Percentiles rank a stretch among this genome's conserved stretches.
Evolutionary conservation across 2,113 vertebrate species (phyloP).

Genomic region (Suricata suricatta): DNA sequence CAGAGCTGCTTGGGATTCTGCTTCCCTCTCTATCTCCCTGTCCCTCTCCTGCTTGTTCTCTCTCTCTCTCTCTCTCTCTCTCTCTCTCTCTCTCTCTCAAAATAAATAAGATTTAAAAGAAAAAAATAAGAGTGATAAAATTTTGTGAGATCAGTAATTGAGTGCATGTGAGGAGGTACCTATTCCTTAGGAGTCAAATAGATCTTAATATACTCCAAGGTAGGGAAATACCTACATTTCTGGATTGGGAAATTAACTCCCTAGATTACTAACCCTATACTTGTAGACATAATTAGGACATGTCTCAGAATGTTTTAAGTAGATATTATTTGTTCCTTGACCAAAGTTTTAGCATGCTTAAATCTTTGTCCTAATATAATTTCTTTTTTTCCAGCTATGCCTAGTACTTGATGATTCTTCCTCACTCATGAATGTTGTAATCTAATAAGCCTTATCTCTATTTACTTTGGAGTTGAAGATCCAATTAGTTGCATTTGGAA

Average conservation of each 20-base stretch:
- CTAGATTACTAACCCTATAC: background rate
- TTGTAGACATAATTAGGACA: constrained; percentile 8
- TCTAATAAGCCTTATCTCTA: constrained; percentile 65
- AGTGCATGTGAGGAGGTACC: background rate
- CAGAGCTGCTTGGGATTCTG: too few relatives aligned
- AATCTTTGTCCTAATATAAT: background rate
- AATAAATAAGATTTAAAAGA: too few relatives aligned
- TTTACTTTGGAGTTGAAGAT: constrained; percentile 64
- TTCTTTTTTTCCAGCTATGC: background rate
- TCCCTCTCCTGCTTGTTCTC: too few relatives aligned
- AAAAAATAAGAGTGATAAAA: background rate
- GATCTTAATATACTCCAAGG: background rate
- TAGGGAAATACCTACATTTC: background rate
- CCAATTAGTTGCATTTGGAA: constrained; percentile 57
- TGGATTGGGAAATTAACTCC: background rate
- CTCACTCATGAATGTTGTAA: background rate
- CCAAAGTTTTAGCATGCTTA: constrained; percentile 3
- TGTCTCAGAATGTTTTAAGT: background rate
- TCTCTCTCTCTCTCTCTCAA: too few relatives aligned
- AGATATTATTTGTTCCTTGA: constrained; percentile 29
- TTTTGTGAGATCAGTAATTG: background rate
- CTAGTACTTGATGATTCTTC: background rate
- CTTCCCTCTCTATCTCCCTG: too few relatives aligned
- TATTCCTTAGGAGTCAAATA: background rate
- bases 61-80: too few relatives aligned